Evolutionary conservation across 1,140 invertebrate genomes (phyloP).

Genomic region (Drosophila pandora): DNA sequence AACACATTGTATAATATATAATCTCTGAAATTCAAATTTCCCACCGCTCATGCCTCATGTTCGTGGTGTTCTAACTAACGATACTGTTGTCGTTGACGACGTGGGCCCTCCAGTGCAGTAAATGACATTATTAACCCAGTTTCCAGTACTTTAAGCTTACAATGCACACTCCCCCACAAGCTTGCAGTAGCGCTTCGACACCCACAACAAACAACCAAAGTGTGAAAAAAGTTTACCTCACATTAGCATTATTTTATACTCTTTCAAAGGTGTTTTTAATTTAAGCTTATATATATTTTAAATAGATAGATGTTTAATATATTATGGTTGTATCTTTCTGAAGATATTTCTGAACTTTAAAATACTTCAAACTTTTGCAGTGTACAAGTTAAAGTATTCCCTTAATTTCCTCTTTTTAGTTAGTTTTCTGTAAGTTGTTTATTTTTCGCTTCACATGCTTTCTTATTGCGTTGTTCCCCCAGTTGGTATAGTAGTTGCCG

Average conservation of each 20-base stretch:
- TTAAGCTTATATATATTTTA: background rate
- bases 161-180: constrained; percentile 23
- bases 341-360: no score
- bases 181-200: constrained; percentile 60
- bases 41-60: constrained; percentile 36
- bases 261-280: background rate
- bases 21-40: constrained; percentile 50
- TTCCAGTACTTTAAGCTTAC: constrained; percentile 61
- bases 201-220: constrained; percentile 54
- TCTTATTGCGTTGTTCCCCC: constrained; percentile 41
- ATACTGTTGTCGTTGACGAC: constrained; percentile 25
- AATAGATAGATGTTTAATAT: background rate
- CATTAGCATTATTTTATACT: background rate
- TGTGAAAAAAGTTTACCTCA: constrained; percentile 7
- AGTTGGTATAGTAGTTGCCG: constrained; percentile 43
- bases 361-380: no score
- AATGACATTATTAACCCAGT: constrained; percentile 81
- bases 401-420: background rate
- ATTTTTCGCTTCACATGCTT: constrained; percentile 57
- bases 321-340: background rate
- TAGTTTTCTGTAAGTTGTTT: constrained; percentile 34
- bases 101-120: constrained; percentile 63
- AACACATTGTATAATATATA: constrained; percentile 10
- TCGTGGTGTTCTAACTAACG: constrained; percentile 21
- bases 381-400: background rate